Percentiles rank a stretch among this genome's conserved stretches.
Evolutionary conservation across 1,140 invertebrate species (phyloP).

Genomic region (Zaprionus nigranus): DNA sequence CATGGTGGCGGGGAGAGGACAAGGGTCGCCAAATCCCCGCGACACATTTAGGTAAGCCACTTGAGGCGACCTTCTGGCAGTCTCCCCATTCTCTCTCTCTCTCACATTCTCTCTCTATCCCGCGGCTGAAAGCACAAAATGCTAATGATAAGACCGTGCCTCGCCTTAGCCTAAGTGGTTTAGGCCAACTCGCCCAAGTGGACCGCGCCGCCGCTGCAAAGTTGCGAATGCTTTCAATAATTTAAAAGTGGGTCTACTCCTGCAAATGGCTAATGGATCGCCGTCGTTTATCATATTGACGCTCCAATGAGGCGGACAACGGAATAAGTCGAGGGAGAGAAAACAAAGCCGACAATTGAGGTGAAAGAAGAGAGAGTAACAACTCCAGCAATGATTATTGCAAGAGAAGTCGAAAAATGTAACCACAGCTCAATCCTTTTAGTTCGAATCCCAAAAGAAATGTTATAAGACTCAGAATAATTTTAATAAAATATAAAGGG

Average conservation of each 20-base stretch:
- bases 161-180: slow-evolving; percentile 27
- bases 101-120: background rate
- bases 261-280: slow-evolving; percentile 36
- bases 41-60: slow-evolving; percentile 68
- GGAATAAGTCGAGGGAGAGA: slow-evolving; percentile 15
- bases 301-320: slow-evolving; percentile 7
- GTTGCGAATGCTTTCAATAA: slow-evolving; percentile 59
- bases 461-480: too few relatives aligned
- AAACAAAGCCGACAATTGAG: background rate
- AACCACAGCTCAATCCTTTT: background rate
- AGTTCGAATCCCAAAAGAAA: too few relatives aligned
- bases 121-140: slow-evolving; percentile 41
- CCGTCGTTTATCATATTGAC: slow-evolving; percentile 34
- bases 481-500: too few relatives aligned
- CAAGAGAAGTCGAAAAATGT: background rate
- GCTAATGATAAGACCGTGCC: slow-evolving; percentile 54
- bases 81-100: background rate
- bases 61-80: slow-evolving; percentile 38
- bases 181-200: slow-evolving; percentile 40
- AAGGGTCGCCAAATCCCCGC: slow-evolving; percentile 38
- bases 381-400: background rate
- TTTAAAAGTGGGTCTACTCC: slow-evolving; percentile 39
- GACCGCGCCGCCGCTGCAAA: background rate
- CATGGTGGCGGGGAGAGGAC: background rate
- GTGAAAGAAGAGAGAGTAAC: background rate